Evolutionary conservation across 2,888 invertebrate genomes (phyloP), one percentile per base, ranked within the genome.

Genomic region (Dione juno): DNA sequence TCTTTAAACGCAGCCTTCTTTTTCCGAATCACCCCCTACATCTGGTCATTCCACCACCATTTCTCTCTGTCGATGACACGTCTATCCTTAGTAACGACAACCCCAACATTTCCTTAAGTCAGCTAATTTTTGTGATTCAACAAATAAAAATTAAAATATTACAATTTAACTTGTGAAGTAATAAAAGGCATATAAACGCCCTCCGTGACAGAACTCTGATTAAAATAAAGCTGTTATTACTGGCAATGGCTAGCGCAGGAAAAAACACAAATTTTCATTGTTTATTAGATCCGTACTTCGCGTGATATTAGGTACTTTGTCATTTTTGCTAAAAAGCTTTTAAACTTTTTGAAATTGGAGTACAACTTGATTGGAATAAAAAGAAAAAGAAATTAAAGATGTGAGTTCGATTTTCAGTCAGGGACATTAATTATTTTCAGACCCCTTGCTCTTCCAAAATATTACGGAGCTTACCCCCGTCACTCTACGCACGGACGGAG

Each of bases 121-220:
- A n/a, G n/a, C n/a, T n/a, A n/a, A n/a, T n/a, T n/a, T n/a, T n/a
- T n/a, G n/a, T n/a, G n/a, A n/a, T n/a, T n/a, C n/a, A n/a, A n/a
- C n/a, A n/a, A n/a, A n/a, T n/a, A n/a, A n/a, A n/a, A 57, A 40
- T 57, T 37, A 35, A 57, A 40, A 6, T 5, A 28, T 61, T 2
- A 61, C 45, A n/a, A 11, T 45, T 45, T 16, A 21, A 61, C 41
- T n/a, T n/a, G 61, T 45, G 43, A n/a, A 10, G 5, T 7, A 45
- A 45, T 45, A 61, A 35, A 28, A 28, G 16, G 37, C 35, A 28
- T n/a, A 45, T 61, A 28, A 45, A 61, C 28, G 45, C 61, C 61
- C 28, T 61, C 43, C 61, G 45, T 61, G 61, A 61, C 28, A 61
- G 28, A n/a, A 61, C 11, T n/a, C n/a, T 61, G 45, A 61, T 61